Evolutionary conservation across 2,888 invertebrate genomes (phyloP), one percentile per base, ranked within the genome.

Genomic region (Hartigia nigra): DNA sequence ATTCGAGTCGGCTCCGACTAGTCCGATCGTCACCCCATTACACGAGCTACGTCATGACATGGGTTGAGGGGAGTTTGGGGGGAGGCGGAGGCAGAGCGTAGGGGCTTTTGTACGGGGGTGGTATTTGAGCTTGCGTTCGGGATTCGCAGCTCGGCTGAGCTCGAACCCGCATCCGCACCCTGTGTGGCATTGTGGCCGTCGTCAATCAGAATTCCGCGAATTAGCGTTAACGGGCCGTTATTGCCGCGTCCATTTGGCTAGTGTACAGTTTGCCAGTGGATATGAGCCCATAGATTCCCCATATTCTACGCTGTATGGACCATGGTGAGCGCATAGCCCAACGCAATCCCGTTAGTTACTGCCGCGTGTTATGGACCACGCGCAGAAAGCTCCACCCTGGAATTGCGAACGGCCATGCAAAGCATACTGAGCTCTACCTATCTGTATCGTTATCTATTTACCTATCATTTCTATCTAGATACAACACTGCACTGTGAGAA

Each of bases 221-320:
- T 91, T 91, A 91, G 91, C 91, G 91, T 91, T 91, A 91, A 91
- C 91, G 91, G 90, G 90, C 91, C 90, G 91, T 91, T 91, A 91
- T 91, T 91, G 91, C 91, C 88, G 90, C 90, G 91, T 91, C 91
- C 91, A 91, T 91, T 91, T 91, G 91, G 91, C 91, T 89, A 87
- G 90, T 89, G 90, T 88, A 89, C 90, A 89, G 90, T 90, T 90
- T 87, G 89, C 86, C 87, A 87, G 87, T 87, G 90, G 88, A 91
- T 91, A 91, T 88, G 91, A 91, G 90, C 88, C 89, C 91, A 91
- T 91, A 91, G 90, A 91, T 91, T 91, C 87, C 87, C 91, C 90
- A 89, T 91, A 91, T 91, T 89, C 90, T 87, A 87, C 88, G 84
- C 87, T 85, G 86, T 86, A 88, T 87, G 87, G 87, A 78, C 88